These are phyloP conservation scores for Poeciliopsis turneri DNA, from an alignment of 2,797 vertebrate genomes.

Conservation along the genomic window DNA sequence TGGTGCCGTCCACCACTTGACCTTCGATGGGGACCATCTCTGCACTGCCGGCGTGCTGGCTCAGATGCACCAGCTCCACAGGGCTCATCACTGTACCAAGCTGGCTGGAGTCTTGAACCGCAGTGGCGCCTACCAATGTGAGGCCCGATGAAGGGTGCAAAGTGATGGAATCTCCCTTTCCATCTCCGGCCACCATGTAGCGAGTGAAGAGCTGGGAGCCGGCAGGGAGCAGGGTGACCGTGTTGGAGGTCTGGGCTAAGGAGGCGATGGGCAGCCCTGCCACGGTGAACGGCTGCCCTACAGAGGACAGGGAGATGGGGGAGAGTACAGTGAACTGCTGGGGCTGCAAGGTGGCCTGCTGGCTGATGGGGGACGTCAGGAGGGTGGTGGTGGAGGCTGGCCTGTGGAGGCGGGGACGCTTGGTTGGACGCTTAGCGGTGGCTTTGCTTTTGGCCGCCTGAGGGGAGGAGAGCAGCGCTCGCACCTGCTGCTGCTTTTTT, in stretches of 20 bases:
- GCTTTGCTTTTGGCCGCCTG: conserved; percentile 68
- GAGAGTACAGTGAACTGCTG: conserved; percentile 94
- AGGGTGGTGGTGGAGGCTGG: conserved; percentile 90
- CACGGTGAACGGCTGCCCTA: conserved; percentile 79
- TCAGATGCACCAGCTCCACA: conserved; percentile 91
- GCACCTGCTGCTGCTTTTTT: conserved; percentile 89
- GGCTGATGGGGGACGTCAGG: conserved; percentile 79
- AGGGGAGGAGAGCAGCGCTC: conserved; percentile 78
- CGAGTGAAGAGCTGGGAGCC: conserved; percentile 89
- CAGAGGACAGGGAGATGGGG: conserved; percentile 88
- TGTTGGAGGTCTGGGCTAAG: conserved; percentile 82
- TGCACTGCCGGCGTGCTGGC: conserved; percentile 75
- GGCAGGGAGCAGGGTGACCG: conserved; percentile 82
- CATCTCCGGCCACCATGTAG: conserved; percentile 85
- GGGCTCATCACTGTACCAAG: conserved; percentile 87
- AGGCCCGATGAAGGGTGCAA: conserved; percentile 91
- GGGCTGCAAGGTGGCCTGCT: conserved; percentile 76
- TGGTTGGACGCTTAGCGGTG: conserved; percentile 82
- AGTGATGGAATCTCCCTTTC: conserved; percentile 87
- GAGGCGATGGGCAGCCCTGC: conserved; percentile 71
- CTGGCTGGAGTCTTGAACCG: conserved; percentile 87
- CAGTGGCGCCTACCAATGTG: conserved; percentile 86
- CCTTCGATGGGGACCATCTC: conserved; percentile 78
- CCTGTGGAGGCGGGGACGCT: conserved; percentile 92
- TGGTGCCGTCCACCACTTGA: conserved; percentile 82